Percentiles rank a stretch among this genome's conserved stretches.
Evolutionary conservation across 2,888 invertebrate genomes (phyloP).

Genomic region (Cyaniris semiargus): DNA sequence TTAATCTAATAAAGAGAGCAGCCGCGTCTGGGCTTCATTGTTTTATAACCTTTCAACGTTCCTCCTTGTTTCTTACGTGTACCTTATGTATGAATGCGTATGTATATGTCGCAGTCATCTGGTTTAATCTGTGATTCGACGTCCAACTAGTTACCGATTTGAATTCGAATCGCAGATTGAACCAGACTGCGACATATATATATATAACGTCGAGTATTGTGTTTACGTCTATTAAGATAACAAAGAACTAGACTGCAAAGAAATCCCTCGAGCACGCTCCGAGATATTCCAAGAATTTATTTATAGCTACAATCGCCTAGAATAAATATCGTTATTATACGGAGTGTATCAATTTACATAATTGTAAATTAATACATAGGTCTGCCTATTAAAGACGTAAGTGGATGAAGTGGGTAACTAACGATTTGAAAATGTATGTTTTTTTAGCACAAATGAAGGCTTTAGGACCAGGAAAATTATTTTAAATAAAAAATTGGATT

Average conservation of each 20-base stretch:
- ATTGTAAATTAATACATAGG: neutral
- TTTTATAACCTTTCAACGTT: slow-evolving; percentile 28
- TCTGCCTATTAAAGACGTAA: no score
- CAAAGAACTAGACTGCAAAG: slow-evolving; percentile 3
- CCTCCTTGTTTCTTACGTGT: neutral
- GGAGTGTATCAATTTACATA: neutral
- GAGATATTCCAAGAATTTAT: slow-evolving; percentile 6
- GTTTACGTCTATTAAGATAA: neutral
- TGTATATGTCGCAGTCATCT: no score
- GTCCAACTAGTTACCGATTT: no score
- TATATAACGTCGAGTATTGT: neutral
- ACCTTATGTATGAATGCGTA: no score
- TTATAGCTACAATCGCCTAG: slow-evolving; percentile 10
- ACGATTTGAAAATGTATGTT: no score
- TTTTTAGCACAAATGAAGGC: no score
- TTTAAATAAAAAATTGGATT: no score
- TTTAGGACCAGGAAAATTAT: no score
- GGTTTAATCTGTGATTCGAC: no score
- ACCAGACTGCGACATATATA: no score
- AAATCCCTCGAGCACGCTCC: slow-evolving; percentile 5
- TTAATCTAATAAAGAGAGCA: slow-evolving; percentile 52
- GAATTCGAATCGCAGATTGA: no score
- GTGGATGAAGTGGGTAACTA: neutral
- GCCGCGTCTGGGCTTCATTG: slow-evolving; percentile 29
- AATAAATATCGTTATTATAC: neutral